Evolutionary conservation across 2,797 vertebrate species (phyloP).

Genomic region (Fratercula arctica): DNA sequence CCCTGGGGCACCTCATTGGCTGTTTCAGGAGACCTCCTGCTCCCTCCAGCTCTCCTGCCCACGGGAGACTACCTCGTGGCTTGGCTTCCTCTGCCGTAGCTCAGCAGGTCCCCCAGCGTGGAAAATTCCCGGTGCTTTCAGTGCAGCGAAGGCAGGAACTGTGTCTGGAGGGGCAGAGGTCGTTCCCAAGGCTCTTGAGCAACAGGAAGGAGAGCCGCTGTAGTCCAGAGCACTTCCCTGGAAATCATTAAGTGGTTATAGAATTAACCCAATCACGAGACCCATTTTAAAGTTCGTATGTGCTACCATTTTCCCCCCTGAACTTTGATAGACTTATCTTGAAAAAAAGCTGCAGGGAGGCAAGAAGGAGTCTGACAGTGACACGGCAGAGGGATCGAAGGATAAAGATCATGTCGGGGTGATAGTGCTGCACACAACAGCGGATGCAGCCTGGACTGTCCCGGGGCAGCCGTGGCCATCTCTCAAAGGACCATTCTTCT

Average conservation of each 20-base stretch:
- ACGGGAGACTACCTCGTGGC: neutral
- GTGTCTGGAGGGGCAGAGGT: slow-evolving; percentile 40
- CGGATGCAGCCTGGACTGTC: neutral
- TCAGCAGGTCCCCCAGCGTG: neutral
- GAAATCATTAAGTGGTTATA: slow-evolving; percentile 64
- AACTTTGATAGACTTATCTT: slow-evolving; percentile 38
- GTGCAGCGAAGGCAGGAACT: neutral
- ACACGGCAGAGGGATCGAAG: neutral
- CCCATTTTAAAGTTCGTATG: neutral
- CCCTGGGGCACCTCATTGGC: neutral
- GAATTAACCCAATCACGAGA: slow-evolving; percentile 70
- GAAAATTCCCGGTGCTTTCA: slow-evolving; percentile 7
- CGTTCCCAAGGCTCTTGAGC: slow-evolving; percentile 33
- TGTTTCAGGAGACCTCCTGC: neutral
- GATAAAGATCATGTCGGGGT: neutral
- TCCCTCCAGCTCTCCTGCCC: neutral
- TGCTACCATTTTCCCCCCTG: neutral
- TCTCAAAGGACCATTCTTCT: neutral
- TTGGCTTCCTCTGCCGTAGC: neutral
- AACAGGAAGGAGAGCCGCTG: slow-evolving; percentile 27
- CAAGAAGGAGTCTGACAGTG: neutral
- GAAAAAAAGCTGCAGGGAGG: neutral
- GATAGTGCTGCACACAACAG: neutral
- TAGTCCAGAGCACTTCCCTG: neutral
- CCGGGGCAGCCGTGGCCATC: neutral